Base-by-base conservation (phyloP, 2,797 vertebrate genomes). In the Schizopygopsis malacanthus region DNA sequence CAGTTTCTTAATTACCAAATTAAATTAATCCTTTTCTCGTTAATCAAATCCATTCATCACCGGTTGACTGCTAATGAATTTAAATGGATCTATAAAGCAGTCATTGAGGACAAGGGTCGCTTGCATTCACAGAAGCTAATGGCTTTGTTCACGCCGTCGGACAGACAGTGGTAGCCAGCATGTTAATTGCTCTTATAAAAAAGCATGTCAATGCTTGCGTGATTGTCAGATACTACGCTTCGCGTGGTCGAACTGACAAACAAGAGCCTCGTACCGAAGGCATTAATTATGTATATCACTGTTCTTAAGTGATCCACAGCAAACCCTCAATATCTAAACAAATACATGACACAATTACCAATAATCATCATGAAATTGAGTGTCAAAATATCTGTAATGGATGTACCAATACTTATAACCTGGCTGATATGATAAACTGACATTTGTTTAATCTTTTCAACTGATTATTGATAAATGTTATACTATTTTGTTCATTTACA, bases 21-120 rank as follows among this genome's bases (percentile, higher is more conserved):
- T 91, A 90, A 91, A 90, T 90, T 89, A 88, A 90, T 90, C 82
- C 89, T 90, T 91, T 90, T 90, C 89, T 87, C 75, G 70, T 89
- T 90, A 91, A 92, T 90, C 90, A 91, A 90, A 88, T 82, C 84
- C 88, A 91, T 92, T 90, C 87, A 90, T 91, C 91, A 91, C 76
- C 69, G 83, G 82, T 90, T 77, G 79, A 87, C 85, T 85, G 85
- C 88, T 91, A 91, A 91, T 90, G 90, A 92, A 90, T 92, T 92
- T 90, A 90, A 91, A 91, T 90, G 89, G 87, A 89, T 90, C 90
- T 90, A 90, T 90, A 90, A 91, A 87, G 86, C 85, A 82, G 84
- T 79, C 86, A 86, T 75, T 86, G 82, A 85, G 81, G 86, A 87
- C 52, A 82, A 75, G 84, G 89, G 87, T 89, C 89, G 72, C 87